Percentiles rank a stretch among this genome's conserved stretches.
phyloP scores from a whole-genome alignment of 2,797 vertebrate species.

The Pipistrellus kuhlii region DNA sequence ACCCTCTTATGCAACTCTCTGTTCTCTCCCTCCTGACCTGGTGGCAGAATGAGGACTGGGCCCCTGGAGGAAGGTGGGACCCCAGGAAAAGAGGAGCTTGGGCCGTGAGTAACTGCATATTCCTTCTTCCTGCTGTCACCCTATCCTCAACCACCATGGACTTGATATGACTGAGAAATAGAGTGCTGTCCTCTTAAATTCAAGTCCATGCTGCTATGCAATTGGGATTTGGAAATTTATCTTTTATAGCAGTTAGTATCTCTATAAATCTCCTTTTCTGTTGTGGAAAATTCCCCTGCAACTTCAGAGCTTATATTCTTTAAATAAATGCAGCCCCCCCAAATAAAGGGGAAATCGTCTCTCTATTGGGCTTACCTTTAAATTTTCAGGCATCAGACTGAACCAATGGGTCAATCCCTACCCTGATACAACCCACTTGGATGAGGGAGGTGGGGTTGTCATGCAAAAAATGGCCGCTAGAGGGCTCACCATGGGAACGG shows the following conservation, averaged over 20 bases:
- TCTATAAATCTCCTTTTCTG: not conserved
- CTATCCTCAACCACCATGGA: not conserved
- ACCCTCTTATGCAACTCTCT: not conserved
- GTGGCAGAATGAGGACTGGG: not conserved
- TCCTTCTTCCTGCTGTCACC: not conserved
- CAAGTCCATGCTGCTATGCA: not conserved
- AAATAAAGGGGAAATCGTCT: not conserved
- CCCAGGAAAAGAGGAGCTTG: not conserved
- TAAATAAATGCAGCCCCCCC: not conserved
- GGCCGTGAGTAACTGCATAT: not conserved
- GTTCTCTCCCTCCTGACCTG: not conserved
- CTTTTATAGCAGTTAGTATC: not conserved
- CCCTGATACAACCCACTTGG: not conserved
- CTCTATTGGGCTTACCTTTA: not conserved
- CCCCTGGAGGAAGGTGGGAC: not conserved
- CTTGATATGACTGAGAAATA: not conserved
- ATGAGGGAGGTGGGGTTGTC: not conserved
- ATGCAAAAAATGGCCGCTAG: not conserved
- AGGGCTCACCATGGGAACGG: not conserved
- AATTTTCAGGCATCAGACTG: constrained; percentile 37
- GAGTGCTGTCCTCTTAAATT: not conserved
- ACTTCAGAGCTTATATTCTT: not conserved
- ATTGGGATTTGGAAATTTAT: not conserved
- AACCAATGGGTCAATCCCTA: not conserved
- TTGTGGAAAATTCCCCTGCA: not conserved